Evolutionary conservation across 2,888 invertebrate genomes (phyloP).

Genomic region (Mimas tiliae): DNA sequence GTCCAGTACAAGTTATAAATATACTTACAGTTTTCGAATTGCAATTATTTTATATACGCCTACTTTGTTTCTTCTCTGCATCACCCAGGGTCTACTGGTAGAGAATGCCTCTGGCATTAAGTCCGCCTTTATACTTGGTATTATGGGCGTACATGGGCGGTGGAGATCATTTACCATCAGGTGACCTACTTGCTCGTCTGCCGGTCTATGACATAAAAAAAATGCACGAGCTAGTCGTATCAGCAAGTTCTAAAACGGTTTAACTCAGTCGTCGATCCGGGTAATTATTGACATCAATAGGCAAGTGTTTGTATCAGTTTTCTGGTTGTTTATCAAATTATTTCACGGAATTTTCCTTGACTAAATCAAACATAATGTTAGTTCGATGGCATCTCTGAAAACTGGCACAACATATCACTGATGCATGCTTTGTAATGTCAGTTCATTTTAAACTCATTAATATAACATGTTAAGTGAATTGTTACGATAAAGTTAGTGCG

Average conservation of each 20-base stretch:
- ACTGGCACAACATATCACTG: background rate
- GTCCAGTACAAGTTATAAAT: slow-evolving; percentile 14
- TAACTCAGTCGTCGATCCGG: background rate
- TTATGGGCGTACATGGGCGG: no score
- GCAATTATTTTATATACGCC: no score
- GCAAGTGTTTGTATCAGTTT: background rate
- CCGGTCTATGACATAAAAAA: no score
- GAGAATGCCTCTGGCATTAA: no score
- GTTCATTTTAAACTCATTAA: slow-evolving; percentile 4
- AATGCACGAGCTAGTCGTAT: no score
- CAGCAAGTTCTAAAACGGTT: no score
- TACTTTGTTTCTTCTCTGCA: no score
- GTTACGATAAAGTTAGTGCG: background rate
- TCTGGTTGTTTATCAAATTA: slow-evolving; percentile 2
- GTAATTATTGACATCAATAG: background rate
- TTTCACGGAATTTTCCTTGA: background rate
- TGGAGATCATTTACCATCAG: no score
- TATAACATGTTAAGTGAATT: background rate
- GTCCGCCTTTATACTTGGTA: no score
- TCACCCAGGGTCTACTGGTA: no score
- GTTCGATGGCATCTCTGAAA: background rate
- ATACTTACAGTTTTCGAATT: no score
- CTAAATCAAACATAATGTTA: background rate
- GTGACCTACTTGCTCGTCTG: no score
- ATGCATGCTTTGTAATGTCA: background rate